A percentile compares a stretch with the other conserved stretches of the same genome.
These are phyloP conservation scores for Tinea pellionella DNA, from an alignment of 2,888 invertebrate genomes.

Conservation along the genomic window DNA sequence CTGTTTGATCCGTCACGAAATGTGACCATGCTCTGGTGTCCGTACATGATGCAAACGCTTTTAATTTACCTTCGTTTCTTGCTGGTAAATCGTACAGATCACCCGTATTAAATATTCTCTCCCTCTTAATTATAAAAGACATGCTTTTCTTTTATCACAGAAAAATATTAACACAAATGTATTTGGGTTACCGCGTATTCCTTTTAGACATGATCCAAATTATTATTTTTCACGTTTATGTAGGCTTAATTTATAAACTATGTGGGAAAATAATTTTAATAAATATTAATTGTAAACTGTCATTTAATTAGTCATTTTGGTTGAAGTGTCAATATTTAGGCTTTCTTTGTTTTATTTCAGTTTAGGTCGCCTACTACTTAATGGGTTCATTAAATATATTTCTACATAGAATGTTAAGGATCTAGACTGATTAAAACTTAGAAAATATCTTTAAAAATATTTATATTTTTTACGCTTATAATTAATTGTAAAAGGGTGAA, in stretches of 20 bases:
- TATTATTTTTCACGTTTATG: background rate
- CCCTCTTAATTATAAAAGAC: constrained; percentile 63
- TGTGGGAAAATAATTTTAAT: constrained; percentile 27
- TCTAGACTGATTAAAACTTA: too few species aligned
- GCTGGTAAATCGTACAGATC: constrained; percentile 50
- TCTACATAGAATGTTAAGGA: too few species aligned
- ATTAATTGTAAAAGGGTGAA: too few species aligned
- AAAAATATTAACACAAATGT: background rate
- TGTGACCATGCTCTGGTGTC: constrained; percentile 71
- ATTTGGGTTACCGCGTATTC: background rate
- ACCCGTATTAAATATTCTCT: constrained; percentile 57
- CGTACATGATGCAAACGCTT: constrained; percentile 65
- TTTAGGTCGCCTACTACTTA: too few species aligned
- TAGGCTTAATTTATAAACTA: background rate
- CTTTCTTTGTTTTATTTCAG: background rate
- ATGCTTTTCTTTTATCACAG: constrained; percentile 24
- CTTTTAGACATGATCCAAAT: background rate
- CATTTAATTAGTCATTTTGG: constrained; percentile 23
- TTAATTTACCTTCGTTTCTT: constrained; percentile 66
- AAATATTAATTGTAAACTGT: constrained; percentile 47
- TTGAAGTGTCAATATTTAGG: background rate
- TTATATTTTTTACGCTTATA: too few species aligned
- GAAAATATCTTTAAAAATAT: too few species aligned
- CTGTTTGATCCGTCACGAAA: constrained; percentile 62
- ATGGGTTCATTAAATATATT: too few species aligned